Conservation (phyloP, 1,140 invertebrate species). For the Holotrichia oblita region DNA sequence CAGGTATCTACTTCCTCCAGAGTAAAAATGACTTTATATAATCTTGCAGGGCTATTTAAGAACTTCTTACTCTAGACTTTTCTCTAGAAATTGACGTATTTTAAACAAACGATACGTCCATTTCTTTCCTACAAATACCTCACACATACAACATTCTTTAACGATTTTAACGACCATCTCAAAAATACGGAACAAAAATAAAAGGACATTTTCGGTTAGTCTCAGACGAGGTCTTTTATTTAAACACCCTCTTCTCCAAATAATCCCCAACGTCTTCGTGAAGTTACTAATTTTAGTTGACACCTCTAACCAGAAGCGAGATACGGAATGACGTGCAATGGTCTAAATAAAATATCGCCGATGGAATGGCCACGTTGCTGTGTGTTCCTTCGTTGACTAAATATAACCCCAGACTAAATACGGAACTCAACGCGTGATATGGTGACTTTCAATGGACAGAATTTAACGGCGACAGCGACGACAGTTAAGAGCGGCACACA, state of each 20-base stretch:
- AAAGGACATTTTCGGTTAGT: background rate
- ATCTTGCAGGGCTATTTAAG: too few relatives aligned
- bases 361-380: constrained; percentile 14
- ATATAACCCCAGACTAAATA: constrained; percentile 35
- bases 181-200: background rate
- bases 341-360: constrained; percentile 27
- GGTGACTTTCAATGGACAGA: constrained; percentile 23
- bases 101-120: too few relatives aligned
- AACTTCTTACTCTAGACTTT: too few relatives aligned
- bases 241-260: constrained; percentile 19
- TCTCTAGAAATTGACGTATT: too few relatives aligned
- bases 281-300: constrained; percentile 25
- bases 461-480: background rate
- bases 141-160: too few relatives aligned
- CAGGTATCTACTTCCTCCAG: too few relatives aligned
- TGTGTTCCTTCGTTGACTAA: background rate
- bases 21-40: too few relatives aligned
- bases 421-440: background rate
- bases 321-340: constrained; percentile 6
- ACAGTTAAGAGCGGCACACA: background rate
- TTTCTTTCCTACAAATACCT: too few relatives aligned
- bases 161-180: too few relatives aligned
- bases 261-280: constrained; percentile 12
- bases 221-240: constrained; percentile 22
- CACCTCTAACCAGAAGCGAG: constrained; percentile 6